Base-by-base conservation (phyloP, 2,888 invertebrate genomes). In the Cataglyphis livida region DNA sequence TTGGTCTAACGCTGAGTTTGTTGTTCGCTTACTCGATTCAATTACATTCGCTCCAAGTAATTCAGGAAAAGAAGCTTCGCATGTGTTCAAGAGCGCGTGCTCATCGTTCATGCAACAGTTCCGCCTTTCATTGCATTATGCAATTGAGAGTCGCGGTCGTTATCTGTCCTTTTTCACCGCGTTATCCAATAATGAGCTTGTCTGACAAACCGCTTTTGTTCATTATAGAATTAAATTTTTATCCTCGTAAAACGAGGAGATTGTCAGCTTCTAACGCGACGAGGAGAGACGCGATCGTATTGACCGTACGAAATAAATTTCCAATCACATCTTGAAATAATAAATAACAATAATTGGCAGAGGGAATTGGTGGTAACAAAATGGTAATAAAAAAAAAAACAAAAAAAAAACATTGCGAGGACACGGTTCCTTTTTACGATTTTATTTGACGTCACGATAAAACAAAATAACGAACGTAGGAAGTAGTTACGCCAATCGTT, bases 81-180 rank as follows among this genome's bases (percentile, higher is more conserved):
- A 10, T 66, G 28, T 57, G 76, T 70, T 59, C 18, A 59, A 78
- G 44, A 70, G 57, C 78, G 44, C 70, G 68, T 57, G 68, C 44
- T 78, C 70, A 15, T 59, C 44, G 57, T 32, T 12, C 57, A 12
- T 70, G 44, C 70, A 76, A 76, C 21, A 78, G 54, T 41, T 70
- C 32, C 44, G 78, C 32, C 78, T 78, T 70, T 78, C 78, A 59
- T 78, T 32, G 70, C 48, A 78, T 78, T 78, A 78, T 59, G 78
- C 59, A 78, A 78, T 68, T 68, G 78, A 78, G 57, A 44, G n/a
- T n/a, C 51, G 54, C 38, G 35, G 38, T 21, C 57, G 32, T 59
- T 78, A 59, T 70, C 57, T 68, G 59, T 68, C 44, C 15, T 78
- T 78, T 64, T 70, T 70, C 44, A 70, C 41, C 41, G 57, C 41